A percentile compares a stretch with the other conserved stretches of the same genome.
phyloP scores from a whole-genome alignment of 64 coral and sea anemone genomes.

The Porites australiensis region DNA sequence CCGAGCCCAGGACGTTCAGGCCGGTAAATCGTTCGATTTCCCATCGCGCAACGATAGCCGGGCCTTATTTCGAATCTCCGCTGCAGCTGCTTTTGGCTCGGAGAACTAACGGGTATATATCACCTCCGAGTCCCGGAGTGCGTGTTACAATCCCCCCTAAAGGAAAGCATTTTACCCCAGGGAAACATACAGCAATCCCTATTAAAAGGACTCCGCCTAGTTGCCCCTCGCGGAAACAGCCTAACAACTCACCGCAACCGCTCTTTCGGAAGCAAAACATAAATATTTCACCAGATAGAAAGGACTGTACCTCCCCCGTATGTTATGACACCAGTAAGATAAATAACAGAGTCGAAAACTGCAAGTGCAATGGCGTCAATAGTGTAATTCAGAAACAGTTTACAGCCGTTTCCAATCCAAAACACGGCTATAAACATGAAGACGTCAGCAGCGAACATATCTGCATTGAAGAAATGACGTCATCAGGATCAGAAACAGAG shows the following conservation, averaged over 20 bases:
- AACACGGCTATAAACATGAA: constrained; percentile 41
- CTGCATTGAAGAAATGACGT: constrained; percentile 70
- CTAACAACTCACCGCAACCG: not conserved
- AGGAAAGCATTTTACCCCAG: constrained; percentile 30
- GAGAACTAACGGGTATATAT: not conserved
- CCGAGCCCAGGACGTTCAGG: not conserved
- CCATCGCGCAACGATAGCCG: not conserved
- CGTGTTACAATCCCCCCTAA: constrained; percentile 55
- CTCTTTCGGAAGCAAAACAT: not conserved
- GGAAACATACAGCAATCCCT: not conserved
- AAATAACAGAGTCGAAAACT: constrained; percentile 61
- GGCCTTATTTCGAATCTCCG: constrained; percentile 12
- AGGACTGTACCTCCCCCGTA: constrained; percentile 51
- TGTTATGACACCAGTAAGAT: constrained; percentile 69
- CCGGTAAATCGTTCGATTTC: not conserved
- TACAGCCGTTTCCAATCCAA: constrained; percentile 10
- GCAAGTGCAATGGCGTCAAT: constrained; percentile 48
- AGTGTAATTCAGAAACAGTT: not conserved
- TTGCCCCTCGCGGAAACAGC: not conserved
- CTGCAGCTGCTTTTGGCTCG: constrained; percentile 26
- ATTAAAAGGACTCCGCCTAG: constrained; percentile 10
- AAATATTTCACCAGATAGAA: not conserved
- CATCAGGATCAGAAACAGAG: constrained; percentile 55
- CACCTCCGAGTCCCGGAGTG: not conserved
- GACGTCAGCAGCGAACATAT: constrained; percentile 55